Evolutionary conservation across 2,113 vertebrate genomes (phyloP).

Genomic region (Varanus salvator): DNA sequence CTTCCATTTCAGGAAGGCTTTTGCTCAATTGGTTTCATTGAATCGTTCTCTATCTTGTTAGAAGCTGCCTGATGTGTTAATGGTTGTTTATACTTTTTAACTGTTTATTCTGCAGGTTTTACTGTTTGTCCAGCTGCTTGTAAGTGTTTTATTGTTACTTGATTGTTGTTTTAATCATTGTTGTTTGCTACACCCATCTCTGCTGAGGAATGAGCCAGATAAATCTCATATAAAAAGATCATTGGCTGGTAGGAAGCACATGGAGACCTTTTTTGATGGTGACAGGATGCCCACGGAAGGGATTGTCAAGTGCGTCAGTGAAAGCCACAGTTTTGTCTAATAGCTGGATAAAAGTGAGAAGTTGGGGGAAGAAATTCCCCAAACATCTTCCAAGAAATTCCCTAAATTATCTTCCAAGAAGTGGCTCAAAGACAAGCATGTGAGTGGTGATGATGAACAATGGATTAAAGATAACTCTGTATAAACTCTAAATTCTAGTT

Average conservation of each 20-base stretch:
- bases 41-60: not conserved
- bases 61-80: not conserved
- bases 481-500: constrained; percentile 38
- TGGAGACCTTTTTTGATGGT: not conserved
- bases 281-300: constrained; percentile 26
- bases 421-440: constrained; percentile 44
- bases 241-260: constrained; percentile 27
- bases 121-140: not conserved
- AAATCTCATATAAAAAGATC: not conserved
- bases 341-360: constrained; percentile 19
- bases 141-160: not conserved
- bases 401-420: constrained; percentile 39
- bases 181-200: not conserved
- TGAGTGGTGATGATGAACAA: constrained; percentile 20
- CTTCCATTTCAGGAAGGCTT: not conserved
- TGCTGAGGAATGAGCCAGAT: not conserved
- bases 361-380: not conserved
- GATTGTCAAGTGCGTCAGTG: accelerated
- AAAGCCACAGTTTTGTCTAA: constrained; percentile 7
- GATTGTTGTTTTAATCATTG: not conserved
- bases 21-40: not conserved
- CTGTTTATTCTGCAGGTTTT: not conserved
- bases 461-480: constrained; percentile 27
- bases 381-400: constrained; percentile 18
- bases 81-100: not conserved